Base-by-base conservation (phyloP, 1,140 invertebrate species). In the Saccostrea cuccullata region DNA sequence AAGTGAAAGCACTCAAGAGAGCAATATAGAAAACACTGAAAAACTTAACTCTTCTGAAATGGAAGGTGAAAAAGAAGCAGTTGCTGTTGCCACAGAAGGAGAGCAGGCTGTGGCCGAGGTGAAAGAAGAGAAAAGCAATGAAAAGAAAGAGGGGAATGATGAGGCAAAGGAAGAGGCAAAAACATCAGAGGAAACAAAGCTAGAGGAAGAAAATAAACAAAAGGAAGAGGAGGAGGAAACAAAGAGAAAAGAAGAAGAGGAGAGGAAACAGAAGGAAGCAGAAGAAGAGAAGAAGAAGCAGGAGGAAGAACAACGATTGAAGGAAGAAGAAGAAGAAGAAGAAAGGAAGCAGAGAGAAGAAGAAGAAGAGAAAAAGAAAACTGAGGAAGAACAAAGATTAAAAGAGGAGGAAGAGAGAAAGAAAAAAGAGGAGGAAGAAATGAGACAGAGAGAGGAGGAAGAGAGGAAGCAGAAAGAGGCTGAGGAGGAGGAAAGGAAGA, bases 251-350 rank as follows among this genome's bases (percentile, higher is more conserved):
- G 36, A 47, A 83, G 82, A 36, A 0, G 8, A 83, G 55, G 13
- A 36, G 60, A 23, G 9, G 6, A 23, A 82, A 77, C n/a, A n/a
- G 6, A 82, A 82, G 56, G n/a, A 58, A 64, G 84, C 55, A 23
- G 82, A 87, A 20, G 70, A 23, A n/a, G 20, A 67, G 70, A 23
- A 6, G 55, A 82, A 70, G 55, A 67, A n/a, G 60, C 55, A 82
- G 77, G 73, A 36, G n/a, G 77, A 77, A 55, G 82, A 83, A n/a
- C 40, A 84, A 84, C 9, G 47, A 84, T 15, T 23, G 36, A 64
- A 84, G 6, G n/a, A 87, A 64, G 56, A 87, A 47, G 55, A 83
- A n/a, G n/a, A 87, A 64, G 56, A 87, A 47, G 55, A 83, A n/a
- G 86, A 55, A n/a, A 20, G 82, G 30, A 77, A 60, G 26, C 30